Base-by-base conservation (phyloP, 2,113 vertebrate species). In the Edolisoma coerulescens region DNA sequence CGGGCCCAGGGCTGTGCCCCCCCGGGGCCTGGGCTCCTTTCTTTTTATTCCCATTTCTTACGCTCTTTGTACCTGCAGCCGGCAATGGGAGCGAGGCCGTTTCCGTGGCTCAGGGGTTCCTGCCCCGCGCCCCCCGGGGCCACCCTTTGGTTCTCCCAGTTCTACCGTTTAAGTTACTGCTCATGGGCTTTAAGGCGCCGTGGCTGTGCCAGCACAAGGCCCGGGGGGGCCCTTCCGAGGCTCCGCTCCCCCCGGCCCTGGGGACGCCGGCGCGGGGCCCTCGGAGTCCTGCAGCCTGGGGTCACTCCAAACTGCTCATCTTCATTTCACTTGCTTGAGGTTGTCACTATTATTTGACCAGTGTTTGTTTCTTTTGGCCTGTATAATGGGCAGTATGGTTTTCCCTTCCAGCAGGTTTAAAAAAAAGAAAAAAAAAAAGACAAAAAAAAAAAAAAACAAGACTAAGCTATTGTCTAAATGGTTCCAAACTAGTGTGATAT, bases 321-420 rank as follows among this genome's bases (percentile, higher is more conserved):
- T 94, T 75, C 93, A 89, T 94, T 96, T 93, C 82, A 90, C 88
- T 92, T 94, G 87, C 93, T 91, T 87, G 96, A 97, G 85, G 83
- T 89, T 65, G 90, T 94, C 90, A 74, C 90, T 84, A 49, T 90
- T 20, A 96, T 76, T 92, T 85, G 93, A 90, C 28, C 83, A 39
- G 64, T 92, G 92, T 84, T 88, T 71, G 89, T 90, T 92, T 75
- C 71, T 96, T 89, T 91, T 56, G 67, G 82, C 96, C 82, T 53
- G 64, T 89, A 45, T 70, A 86, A 84, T 78, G 76, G 82, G 88
- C 95, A 28, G 21, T 80, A 33, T 56, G 92, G 65, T 35, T 89
- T 84, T 65, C 83, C 95, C 86, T 94, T 88, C 83, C 90, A 82
- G 71, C 79, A 89, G 96, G 85, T 87, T 82, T 61, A 89, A 93